These are phyloP conservation scores for Microcebus ravelobensis DNA, from an alignment of 2,113 vertebrate species.

Conservation along the genomic window DNA sequence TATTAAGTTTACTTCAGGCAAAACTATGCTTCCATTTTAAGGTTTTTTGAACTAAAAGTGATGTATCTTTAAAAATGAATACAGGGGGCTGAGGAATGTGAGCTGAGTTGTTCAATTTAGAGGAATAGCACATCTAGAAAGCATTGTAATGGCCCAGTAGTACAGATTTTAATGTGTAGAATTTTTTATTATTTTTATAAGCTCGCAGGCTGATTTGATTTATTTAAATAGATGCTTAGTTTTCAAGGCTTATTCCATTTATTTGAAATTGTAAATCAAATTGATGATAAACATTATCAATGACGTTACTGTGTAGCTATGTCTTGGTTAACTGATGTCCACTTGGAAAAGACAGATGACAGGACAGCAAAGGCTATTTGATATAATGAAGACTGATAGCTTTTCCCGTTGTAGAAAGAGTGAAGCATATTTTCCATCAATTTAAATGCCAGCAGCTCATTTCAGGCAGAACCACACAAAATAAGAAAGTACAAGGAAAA, in stretches of 20 bases:
- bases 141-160: background rate
- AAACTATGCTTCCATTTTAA: conserved; percentile 32
- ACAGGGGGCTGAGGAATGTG: background rate
- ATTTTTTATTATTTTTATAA: conserved; percentile 12
- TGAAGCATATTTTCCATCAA: conserved; percentile 62
- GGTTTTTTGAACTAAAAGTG: conserved; percentile 47
- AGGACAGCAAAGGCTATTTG: conserved; percentile 38
- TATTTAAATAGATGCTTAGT: conserved; percentile 42
- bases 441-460: conserved; percentile 71
- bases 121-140: background rate
- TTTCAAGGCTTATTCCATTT: background rate
- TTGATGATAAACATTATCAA: conserved; percentile 61
- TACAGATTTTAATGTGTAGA: background rate
- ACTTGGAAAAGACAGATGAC: conserved; percentile 71
- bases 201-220: background rate
- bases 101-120: background rate
- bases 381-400: conserved; percentile 77
- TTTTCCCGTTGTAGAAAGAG: conserved; percentile 59
- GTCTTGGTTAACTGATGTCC: conserved; percentile 63
- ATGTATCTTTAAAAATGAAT: conserved; percentile 53
- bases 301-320: conserved; percentile 60
- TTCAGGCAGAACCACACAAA: conserved; percentile 50
- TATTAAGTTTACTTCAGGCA: conserved; percentile 40
- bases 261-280: conserved; percentile 66
- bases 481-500: conserved; percentile 1